Evolutionary conservation across 2,797 vertebrate genomes (phyloP).

Genomic region (Tapera naevia): DNA sequence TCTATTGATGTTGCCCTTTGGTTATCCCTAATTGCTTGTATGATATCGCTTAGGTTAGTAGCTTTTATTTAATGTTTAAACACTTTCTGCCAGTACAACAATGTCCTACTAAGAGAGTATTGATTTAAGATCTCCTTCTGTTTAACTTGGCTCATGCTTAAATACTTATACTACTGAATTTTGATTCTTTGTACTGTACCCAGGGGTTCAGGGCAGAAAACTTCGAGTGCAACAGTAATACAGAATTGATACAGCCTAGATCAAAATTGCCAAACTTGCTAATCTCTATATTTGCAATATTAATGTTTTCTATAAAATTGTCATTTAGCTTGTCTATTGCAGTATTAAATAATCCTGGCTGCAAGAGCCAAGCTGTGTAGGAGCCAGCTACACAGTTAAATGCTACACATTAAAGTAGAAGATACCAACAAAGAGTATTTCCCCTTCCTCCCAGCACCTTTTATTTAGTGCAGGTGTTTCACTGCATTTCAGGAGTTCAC

Average conservation of each 20-base stretch:
- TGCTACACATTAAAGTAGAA: background rate
- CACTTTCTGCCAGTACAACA: background rate
- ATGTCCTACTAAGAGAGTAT: background rate
- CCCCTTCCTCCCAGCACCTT: background rate
- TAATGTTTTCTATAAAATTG: conserved; percentile 30
- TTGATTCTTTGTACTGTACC: conserved; percentile 12
- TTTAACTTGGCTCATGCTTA: conserved; percentile 11
- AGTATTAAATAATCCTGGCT: conserved; percentile 10
- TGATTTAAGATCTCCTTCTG: conserved; percentile 13
- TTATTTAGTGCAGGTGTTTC: background rate
- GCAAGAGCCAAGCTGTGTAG: conserved; percentile 2
- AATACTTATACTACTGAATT: conserved; percentile 30
- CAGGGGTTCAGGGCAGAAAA: background rate
- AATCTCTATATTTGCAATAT: conserved; percentile 33
- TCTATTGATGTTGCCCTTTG: background rate
- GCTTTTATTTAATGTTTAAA: background rate
- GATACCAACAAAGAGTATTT: background rate
- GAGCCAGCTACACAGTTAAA: conserved; percentile 7
- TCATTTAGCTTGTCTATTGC: conserved; percentile 11
- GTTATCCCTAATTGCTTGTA: background rate
- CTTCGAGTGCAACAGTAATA: background rate
- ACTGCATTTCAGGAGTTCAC: background rate
- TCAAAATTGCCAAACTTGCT: conserved; percentile 2
- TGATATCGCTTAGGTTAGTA: background rate
- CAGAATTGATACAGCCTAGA: background rate